Evolutionary conservation across 2,797 vertebrate species (phyloP).

Genomic region (Enteromius argenteus): DNA sequence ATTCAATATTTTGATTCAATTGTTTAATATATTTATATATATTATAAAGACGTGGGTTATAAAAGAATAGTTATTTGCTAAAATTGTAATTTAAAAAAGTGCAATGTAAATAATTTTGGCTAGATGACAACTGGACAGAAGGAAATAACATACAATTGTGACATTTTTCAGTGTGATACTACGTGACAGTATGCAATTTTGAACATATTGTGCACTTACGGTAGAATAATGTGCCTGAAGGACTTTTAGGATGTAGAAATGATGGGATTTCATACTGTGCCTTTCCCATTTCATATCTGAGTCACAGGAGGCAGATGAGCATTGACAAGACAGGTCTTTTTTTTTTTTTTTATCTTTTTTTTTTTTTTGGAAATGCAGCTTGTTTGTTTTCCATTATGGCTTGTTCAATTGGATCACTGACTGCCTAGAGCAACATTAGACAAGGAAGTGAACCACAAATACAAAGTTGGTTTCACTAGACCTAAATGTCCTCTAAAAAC

Average conservation of each 20-base stretch:
- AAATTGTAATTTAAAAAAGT: background rate
- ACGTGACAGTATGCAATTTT: constrained; percentile 2
- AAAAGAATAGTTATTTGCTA: background rate
- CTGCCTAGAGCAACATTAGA: constrained; percentile 48
- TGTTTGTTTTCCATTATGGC: constrained; percentile 59
- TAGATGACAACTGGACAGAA: background rate
- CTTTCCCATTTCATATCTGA: constrained; percentile 29
- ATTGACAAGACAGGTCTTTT: background rate
- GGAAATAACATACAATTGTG: constrained; percentile 10
- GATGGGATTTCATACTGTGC: constrained; percentile 24
- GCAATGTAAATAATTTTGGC: background rate
- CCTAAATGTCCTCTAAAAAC: constrained; percentile 45
- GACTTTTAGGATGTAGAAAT: constrained; percentile 36
- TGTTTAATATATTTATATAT: background rate
- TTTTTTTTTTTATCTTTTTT: background rate
- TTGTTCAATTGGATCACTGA: constrained; percentile 55
- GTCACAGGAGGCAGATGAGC: background rate
- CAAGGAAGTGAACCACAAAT: constrained; percentile 48
- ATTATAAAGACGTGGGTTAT: background rate
- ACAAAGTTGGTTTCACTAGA: constrained; percentile 41
- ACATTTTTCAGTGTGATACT: background rate
- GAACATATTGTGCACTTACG: constrained; percentile 27
- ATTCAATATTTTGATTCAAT: background rate
- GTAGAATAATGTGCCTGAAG: constrained; percentile 39
- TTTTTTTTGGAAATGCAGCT: constrained; percentile 21